Conservation (phyloP, 2,113 vertebrate genomes). For the Copsychus sechellarum region DNA sequence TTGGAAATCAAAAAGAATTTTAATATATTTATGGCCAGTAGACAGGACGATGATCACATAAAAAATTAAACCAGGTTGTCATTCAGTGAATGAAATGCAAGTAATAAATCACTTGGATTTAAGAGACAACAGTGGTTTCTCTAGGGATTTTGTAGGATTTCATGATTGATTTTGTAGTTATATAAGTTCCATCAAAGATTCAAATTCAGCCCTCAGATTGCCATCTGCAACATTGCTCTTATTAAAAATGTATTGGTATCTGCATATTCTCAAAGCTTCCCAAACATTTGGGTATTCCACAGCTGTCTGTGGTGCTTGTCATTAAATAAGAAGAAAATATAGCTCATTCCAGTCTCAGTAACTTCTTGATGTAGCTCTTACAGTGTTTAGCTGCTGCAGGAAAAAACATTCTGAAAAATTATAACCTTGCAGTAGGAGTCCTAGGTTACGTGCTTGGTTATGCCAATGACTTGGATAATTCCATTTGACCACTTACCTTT, state of each 20-base stretch:
- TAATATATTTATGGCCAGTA: not conserved
- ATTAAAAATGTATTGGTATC: conserved; percentile 8
- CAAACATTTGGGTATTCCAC: not conserved
- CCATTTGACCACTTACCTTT: not conserved
- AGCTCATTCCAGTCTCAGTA: not conserved
- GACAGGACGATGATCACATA: not conserved
- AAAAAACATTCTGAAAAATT: not conserved
- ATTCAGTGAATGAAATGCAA: not conserved
- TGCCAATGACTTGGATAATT: not conserved
- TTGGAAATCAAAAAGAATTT: not conserved
- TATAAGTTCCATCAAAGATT: conserved; percentile 1
- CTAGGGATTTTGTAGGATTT: not conserved
- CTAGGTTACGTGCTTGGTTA: not conserved
- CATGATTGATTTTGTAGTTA: not conserved
- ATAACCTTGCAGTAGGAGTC: accelerated
- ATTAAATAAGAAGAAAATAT: not conserved
- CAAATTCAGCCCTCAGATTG: not conserved
- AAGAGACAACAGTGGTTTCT: not conserved
- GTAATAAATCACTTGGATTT: not conserved
- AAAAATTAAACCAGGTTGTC: not conserved
- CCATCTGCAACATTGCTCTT: not conserved
- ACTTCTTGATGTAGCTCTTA: not conserved
- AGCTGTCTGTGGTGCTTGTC: not conserved
- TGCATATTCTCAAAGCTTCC: conserved; percentile 2
- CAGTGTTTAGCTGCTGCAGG: not conserved